Evolutionary conservation across 2,888 invertebrate genomes (phyloP), one percentile per base, ranked within the genome.

Genomic region (Xestobium rufovillosum): DNA sequence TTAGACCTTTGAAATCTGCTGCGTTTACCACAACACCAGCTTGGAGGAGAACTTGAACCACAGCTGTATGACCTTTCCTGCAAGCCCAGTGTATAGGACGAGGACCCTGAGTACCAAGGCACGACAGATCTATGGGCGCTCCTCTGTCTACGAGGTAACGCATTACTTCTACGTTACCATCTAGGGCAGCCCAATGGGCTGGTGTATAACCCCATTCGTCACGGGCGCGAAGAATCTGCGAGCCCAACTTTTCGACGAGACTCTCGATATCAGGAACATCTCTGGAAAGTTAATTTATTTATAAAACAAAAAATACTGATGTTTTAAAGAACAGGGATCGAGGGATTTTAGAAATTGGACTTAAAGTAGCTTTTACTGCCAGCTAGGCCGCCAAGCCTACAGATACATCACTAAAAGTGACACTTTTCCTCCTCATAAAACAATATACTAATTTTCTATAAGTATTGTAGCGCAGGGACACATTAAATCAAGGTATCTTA

Each of bases 71-170:
- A 0, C 92, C 92, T 61, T 92, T 90, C 25, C 91, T 44, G 57
- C 90, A 90, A 0, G 92, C 91, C 92, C 92, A 92, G 60, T 94
- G 92, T 44, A 92, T 88, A 1, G 92, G 92, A 14, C 85, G 73
- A 0, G 90, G 90, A 1, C 90, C 91, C 68, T 89, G 84, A 1
- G 86, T 88, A 31, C 90, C 89, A 31, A 88, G 69, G 52, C 90
- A 90, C 1, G 89, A 83, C 26, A 89, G 71, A 65, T 92, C 88
- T 3, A 91, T 78, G 0, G 88, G 87, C 2, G 85, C 86, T 14
- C 79, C 83, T 34, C 84, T 69, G 57, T 90, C 89, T 10, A 90
- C 80, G 35, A 92, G 71, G 58, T 86, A 89, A 3, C 89, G 73
- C 78, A 91, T 85, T 35, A 91, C 79, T 48, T 88, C 84, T n/a